Base-by-base conservation (phyloP, 2,888 invertebrate species). In the Caenorhabditis angaria region DNA sequence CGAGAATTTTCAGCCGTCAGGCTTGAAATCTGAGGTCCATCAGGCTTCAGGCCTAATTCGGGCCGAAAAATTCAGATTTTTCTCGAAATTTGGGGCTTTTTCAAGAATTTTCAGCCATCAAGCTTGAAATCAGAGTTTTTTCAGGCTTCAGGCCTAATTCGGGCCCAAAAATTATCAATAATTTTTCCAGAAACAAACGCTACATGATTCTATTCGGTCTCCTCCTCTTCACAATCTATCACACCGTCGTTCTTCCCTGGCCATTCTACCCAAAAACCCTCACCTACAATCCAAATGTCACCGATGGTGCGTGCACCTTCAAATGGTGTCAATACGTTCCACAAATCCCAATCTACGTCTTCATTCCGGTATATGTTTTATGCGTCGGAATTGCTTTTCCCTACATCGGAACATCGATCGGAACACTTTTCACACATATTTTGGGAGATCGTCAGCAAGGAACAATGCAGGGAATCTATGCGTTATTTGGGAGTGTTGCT, bases 371-470 rank as follows among this genome's bases (percentile, higher is more conserved):
- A n/a, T 69, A 65, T 59, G 61, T 67, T n/a, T 50, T 75, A 2
- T 63, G 76, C 25, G 65, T 76, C 18, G 80, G 80, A 55, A 62
- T 77, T 12, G 76, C 71, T 0, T 80, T 74, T 53, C 80, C 80
- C 0, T 68, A 76, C 58, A 74, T 80, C 25, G 76, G 77, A 28
- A 73, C 65, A 27, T 69, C 80, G 3, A 70, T 76, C 48, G 76
- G 76, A 53, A 76, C 77, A 0, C 57, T 77, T 1, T 76, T 70
- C 61, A 74, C 80, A 5, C 67, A 80, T 62, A 62, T 80, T 18
- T 60, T 80, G 22, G 80, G 80, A n/a, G 77, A 77, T 18, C 59
- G 80, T 12, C 77, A 80, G 51, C 80, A 80, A 60, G 77, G 77
- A 56, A 77, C 70, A 10, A 77, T 77, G 77, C 77, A 77, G 28